Evolutionary conservation across 2,113 vertebrate species (phyloP).

Genomic region (Podilymbus podiceps): DNA sequence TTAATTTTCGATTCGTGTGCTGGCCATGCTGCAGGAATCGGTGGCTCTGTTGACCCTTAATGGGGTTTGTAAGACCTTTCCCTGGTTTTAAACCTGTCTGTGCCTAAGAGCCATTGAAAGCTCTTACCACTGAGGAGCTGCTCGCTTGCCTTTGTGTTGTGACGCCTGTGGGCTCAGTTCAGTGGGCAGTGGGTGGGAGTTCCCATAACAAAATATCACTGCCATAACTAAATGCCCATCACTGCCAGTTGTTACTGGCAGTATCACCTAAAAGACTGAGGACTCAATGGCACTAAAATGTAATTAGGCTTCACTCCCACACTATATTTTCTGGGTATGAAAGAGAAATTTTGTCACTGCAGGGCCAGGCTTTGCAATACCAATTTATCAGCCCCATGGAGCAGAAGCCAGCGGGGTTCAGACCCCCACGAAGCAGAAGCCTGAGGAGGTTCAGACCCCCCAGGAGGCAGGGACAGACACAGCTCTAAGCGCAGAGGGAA

Average conservation of each 20-base stretch:
- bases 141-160: neutral
- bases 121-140: neutral
- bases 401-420: neutral
- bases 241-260: neutral
- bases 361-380: neutral
- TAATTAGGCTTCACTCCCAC: neutral
- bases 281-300: neutral
- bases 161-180: neutral
- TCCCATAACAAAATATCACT: neutral
- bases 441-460: neutral
- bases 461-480: neutral
- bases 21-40: neutral
- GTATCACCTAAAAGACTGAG: neutral
- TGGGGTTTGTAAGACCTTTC: neutral
- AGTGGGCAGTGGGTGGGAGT: neutral
- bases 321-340: neutral
- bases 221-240: neutral
- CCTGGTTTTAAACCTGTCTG: neutral
- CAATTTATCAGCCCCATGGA: neutral
- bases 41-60: neutral
- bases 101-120: neutral
- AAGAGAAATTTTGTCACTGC: neutral
- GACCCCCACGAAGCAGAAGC: neutral
- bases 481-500: neutral
- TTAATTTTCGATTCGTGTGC: neutral